phyloP scores from a whole-genome alignment of 1,140 invertebrate species.

The Macrostomum lignano region DNA sequence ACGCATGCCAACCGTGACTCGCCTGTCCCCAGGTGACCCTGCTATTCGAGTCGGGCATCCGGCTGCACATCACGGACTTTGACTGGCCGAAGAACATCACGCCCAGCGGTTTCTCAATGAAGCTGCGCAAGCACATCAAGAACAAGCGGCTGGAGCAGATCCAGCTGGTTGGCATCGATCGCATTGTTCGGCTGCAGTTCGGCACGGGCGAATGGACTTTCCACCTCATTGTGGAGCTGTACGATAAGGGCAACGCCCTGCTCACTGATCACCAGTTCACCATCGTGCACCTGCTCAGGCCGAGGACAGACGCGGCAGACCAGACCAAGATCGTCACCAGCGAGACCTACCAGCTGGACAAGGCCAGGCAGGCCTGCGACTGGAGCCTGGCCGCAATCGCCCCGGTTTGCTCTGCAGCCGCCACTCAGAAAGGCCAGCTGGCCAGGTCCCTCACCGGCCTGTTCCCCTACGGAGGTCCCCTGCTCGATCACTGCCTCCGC shows the following conservation, averaged over 20 bases:
- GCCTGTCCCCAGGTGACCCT: constrained; percentile 36
- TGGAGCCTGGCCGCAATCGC: no score
- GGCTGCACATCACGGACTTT: constrained; percentile 71
- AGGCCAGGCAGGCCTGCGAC: constrained; percentile 39
- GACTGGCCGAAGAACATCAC: constrained; percentile 92
- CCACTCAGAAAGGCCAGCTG: no score
- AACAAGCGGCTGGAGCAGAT: constrained; percentile 68
- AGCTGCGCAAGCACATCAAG: constrained; percentile 82
- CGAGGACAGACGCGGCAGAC: constrained; percentile 48
- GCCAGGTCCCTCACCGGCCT: no score
- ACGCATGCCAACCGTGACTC: no score
- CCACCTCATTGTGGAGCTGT: constrained; percentile 79
- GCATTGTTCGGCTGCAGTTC: constrained; percentile 27
- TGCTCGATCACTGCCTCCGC: no score
- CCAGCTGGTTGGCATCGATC: constrained; percentile 47
- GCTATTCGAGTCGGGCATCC: constrained; percentile 65
- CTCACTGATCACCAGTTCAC: constrained; percentile 64
- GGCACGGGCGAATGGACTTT: constrained; percentile 58
- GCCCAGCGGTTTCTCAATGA: constrained; percentile 88
- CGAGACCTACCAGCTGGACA: constrained; percentile 56
- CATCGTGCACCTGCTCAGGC: constrained; percentile 69
- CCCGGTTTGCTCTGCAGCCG: no score
- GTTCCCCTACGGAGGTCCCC: no score
- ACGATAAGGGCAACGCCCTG: constrained; percentile 78
- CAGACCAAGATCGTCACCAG: constrained; percentile 39